phyloP scores from a whole-genome alignment of 2,797 vertebrate genomes.

The Argya squamiceps region DNA sequence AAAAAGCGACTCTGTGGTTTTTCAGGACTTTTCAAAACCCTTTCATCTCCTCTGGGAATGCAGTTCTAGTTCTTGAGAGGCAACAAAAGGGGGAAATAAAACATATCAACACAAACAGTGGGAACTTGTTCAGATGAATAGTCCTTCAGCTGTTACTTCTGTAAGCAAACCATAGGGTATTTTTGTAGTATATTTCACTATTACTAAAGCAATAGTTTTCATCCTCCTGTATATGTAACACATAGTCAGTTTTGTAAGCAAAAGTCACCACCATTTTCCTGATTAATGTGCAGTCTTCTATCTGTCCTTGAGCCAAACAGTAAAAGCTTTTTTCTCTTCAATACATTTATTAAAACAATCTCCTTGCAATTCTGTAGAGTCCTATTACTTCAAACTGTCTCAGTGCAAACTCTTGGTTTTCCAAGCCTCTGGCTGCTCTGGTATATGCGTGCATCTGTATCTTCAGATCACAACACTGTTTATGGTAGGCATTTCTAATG shows the following conservation, averaged over 20 bases:
- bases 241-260: neutral
- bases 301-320: neutral
- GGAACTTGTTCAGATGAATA: neutral
- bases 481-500: neutral
- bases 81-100: neutral
- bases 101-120: neutral
- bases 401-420: neutral
- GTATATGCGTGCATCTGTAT: neutral
- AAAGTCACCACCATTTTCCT: neutral
- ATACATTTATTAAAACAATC: neutral
- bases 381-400: neutral
- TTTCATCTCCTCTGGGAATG: neutral
- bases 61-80: neutral
- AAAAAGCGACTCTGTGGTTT: neutral
- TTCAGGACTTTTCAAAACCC: neutral
- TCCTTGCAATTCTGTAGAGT: neutral
- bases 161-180: neutral
- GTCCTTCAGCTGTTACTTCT: neutral
- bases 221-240: neutral
- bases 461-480: neutral
- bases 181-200: neutral
- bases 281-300: neutral
- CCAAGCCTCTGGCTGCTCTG: neutral
- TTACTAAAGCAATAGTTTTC: neutral
- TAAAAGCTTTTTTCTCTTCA: neutral